These are phyloP conservation scores for Ctenomys sociabilis DNA, from an alignment of 2,113 vertebrate species.

Conservation along the genomic window DNA sequence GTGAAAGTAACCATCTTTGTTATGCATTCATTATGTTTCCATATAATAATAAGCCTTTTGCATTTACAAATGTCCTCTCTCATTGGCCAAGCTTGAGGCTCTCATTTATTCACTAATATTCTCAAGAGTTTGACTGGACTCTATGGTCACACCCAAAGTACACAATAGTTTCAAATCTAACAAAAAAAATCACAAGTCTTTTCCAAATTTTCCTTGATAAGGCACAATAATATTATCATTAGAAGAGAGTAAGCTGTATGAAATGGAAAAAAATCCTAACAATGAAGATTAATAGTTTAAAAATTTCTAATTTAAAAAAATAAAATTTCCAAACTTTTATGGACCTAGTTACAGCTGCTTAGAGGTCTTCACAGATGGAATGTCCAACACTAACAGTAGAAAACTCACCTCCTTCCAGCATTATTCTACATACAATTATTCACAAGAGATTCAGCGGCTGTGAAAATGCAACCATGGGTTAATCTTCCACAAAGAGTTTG, in stretches of 20 bases:
- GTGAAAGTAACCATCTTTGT: neutral
- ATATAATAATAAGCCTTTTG: neutral
- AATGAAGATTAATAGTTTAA: constrained; percentile 69
- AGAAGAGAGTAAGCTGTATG: neutral
- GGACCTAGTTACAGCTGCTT: constrained; percentile 69
- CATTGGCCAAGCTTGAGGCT: neutral
- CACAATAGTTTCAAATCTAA: neutral
- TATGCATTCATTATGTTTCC: neutral
- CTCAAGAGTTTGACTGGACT: neutral
- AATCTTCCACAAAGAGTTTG: neutral
- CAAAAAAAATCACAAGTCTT: neutral
- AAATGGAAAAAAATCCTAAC: constrained; percentile 52
- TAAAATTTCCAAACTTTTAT: constrained; percentile 61
- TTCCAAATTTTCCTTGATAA: neutral
- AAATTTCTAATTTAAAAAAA: neutral
- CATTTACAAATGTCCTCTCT: neutral
- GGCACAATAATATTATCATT: neutral
- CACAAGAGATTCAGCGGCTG: neutral
- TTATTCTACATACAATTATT: constrained; percentile 49
- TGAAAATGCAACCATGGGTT: neutral
- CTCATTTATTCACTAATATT: neutral
- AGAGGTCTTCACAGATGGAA: constrained; percentile 74
- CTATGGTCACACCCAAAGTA: neutral
- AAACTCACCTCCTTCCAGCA: constrained; percentile 45
- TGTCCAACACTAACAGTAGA: neutral